Conservation (phyloP, 2,113 vertebrate species). For the Gymnocephalus cernua region DNA sequence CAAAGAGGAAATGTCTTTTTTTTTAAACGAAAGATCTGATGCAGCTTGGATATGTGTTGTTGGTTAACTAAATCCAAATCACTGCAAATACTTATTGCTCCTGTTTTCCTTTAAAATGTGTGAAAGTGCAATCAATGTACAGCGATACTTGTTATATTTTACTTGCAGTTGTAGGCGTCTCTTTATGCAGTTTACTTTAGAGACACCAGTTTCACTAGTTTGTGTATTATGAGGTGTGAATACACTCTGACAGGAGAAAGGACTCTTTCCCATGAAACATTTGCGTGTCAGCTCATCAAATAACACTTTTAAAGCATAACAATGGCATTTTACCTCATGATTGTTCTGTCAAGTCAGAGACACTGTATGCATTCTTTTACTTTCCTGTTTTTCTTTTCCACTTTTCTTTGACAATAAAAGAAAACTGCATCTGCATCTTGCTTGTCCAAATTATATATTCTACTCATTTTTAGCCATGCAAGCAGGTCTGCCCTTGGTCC, state of each 20-base stretch:
- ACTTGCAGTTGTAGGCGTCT: conserved; percentile 8
- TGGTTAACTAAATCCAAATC: conserved; percentile 37
- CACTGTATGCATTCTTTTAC: conserved; percentile 25
- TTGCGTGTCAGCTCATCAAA: conserved; percentile 46
- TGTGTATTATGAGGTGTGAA: conserved; percentile 19
- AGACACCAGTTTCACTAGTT: neutral
- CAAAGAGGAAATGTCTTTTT: conserved; percentile 1
- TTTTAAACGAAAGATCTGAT: conserved; percentile 1
- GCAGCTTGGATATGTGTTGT: neutral
- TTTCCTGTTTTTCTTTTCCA: conserved; percentile 45
- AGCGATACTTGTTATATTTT: conserved; percentile 35
- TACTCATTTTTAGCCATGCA: neutral
- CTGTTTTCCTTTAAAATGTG: conserved; percentile 35
- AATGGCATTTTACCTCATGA: conserved; percentile 55
- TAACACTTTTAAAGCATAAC: conserved; percentile 22
- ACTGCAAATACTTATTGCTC: neutral
- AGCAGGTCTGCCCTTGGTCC: neutral
- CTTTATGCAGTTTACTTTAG: conserved; percentile 39
- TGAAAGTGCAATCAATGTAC: conserved; percentile 65
- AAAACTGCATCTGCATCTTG: conserved; percentile 24
- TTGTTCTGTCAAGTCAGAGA: conserved; percentile 40
- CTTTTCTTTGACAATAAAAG: conserved; percentile 68
- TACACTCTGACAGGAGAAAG: neutral
- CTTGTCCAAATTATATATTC: neutral
- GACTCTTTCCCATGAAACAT: neutral